Conservation (phyloP, 2,113 vertebrate genomes). For the Scomber japonicus region DNA sequence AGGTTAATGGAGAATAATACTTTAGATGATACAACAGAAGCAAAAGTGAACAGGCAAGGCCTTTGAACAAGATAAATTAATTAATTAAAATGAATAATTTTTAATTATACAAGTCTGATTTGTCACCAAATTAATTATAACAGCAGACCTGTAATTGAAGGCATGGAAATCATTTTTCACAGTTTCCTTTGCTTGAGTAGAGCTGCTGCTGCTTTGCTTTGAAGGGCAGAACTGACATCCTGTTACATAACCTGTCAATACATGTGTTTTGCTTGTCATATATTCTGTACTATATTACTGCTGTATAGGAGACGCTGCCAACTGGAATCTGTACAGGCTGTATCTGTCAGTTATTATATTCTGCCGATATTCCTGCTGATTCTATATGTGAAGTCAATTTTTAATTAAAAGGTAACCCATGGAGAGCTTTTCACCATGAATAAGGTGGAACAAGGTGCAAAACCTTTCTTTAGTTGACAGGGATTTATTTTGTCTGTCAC, state of each 20-base stretch:
- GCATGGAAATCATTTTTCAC: constrained; percentile 15
- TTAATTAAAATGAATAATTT: constrained; percentile 22
- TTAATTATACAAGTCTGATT: constrained; percentile 34
- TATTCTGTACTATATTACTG: constrained; percentile 2
- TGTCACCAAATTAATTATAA: constrained; percentile 35
- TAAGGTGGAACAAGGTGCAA: no score
- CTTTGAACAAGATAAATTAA: constrained; percentile 32
- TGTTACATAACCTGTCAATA: constrained; percentile 41
- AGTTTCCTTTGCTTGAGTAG: neutral
- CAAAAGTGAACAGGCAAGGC: constrained; percentile 21
- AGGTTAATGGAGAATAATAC: constrained; percentile 62
- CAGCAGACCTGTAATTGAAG: neutral
- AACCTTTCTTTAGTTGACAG: no score
- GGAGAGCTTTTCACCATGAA: neutral
- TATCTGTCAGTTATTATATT: neutral
- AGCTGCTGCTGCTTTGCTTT: neutral
- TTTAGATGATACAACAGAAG: constrained; percentile 32
- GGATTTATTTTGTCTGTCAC: no score
- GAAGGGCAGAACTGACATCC: neutral
- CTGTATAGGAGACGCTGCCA: neutral
- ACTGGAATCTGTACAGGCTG: neutral
- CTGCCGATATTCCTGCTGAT: neutral
- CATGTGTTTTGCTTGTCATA: constrained; percentile 3
- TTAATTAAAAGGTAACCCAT: neutral
- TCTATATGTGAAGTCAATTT: neutral